Evolutionary conservation across 1,140 invertebrate genomes (phyloP).

Genomic region (Anadara kagoshimensis): DNA sequence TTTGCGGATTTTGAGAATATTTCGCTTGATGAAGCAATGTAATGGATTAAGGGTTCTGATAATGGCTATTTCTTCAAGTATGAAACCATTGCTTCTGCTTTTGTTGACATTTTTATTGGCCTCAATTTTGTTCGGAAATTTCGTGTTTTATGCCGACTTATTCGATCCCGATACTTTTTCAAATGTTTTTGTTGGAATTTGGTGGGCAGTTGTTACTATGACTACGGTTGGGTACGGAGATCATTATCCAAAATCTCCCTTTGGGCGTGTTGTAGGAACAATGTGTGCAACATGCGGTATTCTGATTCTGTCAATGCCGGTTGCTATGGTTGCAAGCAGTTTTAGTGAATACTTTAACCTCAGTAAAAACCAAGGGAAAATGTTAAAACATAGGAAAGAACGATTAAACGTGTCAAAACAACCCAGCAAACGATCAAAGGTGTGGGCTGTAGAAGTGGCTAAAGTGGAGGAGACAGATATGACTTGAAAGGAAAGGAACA

Average conservation of each 20-base stretch:
- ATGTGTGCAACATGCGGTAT: conserved; percentile 95
- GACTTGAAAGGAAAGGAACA: too few species aligned
- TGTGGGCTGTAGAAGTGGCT: too few species aligned
- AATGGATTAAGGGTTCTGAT: too few species aligned
- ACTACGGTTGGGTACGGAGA: conserved; percentile 96
- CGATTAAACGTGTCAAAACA: too few species aligned
- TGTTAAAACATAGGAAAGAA: too few species aligned
- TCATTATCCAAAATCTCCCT: conserved; percentile 78
- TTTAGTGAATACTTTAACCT: conserved; percentile 27
- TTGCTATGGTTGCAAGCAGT: conserved; percentile 59
- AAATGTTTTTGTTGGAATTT: conserved; percentile 96
- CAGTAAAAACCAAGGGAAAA: too few species aligned
- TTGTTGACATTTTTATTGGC: conserved; percentile 93
- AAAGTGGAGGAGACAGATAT: too few species aligned
- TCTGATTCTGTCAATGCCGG: conserved; percentile 92
- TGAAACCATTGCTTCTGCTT: too few species aligned
- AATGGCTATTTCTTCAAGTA: too few species aligned
- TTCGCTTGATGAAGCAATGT: too few species aligned
- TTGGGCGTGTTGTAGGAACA: conserved; percentile 94
- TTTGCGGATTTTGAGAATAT: too few species aligned
- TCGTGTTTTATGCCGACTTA: conserved; percentile 95
- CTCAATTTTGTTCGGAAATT: conserved; percentile 95
- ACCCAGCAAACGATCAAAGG: too few species aligned
- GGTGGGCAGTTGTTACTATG: conserved; percentile 98
- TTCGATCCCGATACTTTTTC: conserved; percentile 82